A percentile compares a stretch with the other conserved stretches of the same genome.
Evolutionary conservation across 2,888 invertebrate species (phyloP).

Genomic region (Diadegma fenestrale): DNA sequence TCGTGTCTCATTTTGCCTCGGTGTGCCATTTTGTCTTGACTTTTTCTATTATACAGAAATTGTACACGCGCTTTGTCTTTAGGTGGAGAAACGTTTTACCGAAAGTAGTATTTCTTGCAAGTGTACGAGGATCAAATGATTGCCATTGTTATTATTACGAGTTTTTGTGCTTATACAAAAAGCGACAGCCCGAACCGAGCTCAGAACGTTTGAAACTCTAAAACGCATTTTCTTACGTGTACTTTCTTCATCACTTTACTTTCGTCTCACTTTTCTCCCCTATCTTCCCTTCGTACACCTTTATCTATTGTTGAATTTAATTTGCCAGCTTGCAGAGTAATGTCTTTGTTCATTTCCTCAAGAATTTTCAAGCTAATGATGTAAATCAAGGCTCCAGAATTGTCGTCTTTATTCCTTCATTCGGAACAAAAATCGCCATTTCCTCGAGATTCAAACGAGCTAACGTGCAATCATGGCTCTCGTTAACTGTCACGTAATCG

Average conservation of each 20-base stretch:
- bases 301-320: constrained; percentile 46
- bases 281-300: not conserved
- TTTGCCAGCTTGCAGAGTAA: constrained; percentile 42
- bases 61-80: not conserved
- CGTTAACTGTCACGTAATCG: constrained; percentile 19
- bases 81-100: constrained; percentile 53
- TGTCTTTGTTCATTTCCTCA: constrained; percentile 42
- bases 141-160: constrained; percentile 59
- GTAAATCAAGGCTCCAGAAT: not conserved
- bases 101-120: constrained; percentile 52
- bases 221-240: constrained; percentile 12
- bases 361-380: constrained; percentile 10
- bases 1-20: not conserved
- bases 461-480: constrained; percentile 12
- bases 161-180: constrained; percentile 40
- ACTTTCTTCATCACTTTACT: constrained; percentile 24
- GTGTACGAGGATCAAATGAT: constrained; percentile 59
- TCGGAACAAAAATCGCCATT: not conserved
- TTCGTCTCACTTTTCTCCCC: not conserved
- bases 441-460: not conserved
- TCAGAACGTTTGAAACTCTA: constrained; percentile 22
- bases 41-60: not conserved
- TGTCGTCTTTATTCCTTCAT: not conserved
- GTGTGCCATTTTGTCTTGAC: not conserved
- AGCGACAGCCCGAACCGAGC: not conserved